These are phyloP conservation scores for Venturia canescens DNA, from an alignment of 1,140 invertebrate species.

Conservation along the genomic window DNA sequence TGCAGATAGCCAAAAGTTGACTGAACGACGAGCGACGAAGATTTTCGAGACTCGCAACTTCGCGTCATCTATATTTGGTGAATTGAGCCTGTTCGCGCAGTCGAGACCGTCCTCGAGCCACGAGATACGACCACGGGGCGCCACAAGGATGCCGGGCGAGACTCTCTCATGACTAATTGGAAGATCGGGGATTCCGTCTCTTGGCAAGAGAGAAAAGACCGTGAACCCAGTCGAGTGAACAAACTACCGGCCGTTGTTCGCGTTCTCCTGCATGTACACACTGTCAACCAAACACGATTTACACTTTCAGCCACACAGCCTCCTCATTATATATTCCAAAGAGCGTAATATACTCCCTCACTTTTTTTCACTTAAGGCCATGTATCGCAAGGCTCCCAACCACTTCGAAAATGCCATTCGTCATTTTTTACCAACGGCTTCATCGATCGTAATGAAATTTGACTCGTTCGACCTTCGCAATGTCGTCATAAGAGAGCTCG, in stretches of 20 bases:
- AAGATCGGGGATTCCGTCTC: constrained; percentile 47
- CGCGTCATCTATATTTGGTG: constrained; percentile 54
- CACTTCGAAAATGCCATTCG: too few species aligned
- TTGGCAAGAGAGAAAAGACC: constrained; percentile 50
- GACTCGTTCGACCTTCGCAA: too few species aligned
- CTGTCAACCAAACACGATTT: not conserved
- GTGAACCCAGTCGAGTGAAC: constrained; percentile 56
- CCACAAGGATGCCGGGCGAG: constrained; percentile 35
- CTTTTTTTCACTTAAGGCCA: not conserved
- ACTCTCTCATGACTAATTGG: constrained; percentile 52
- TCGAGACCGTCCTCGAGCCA: constrained; percentile 58
- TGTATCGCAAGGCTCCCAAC: constrained; percentile 49
- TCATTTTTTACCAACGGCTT: too few species aligned
- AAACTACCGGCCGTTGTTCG: constrained; percentile 11
- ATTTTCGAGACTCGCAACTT: constrained; percentile 41
- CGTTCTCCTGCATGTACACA: not conserved
- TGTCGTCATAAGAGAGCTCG: too few species aligned
- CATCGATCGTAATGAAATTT: too few species aligned
- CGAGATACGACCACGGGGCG: constrained; percentile 15
- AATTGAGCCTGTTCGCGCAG: constrained; percentile 18
- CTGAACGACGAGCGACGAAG: constrained; percentile 26
- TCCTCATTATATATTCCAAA: not conserved
- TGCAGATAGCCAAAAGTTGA: constrained; percentile 23
- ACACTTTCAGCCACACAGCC: not conserved
- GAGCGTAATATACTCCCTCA: not conserved